These are phyloP conservation scores for Bos taurus DNA, from an alignment of 2,113 vertebrate genomes.

Conservation along the genomic window ARS-UCD2.0 NC_037336.1:85036501-85037000, in stretches of 20 bases:
- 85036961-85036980: not conserved
- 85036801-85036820: constrained; percentile 66
- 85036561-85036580: not conserved
- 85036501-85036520: too few species aligned
- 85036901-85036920: constrained; percentile 67
- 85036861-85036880: constrained; percentile 41
- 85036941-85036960: constrained; percentile 41
- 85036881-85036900: constrained; percentile 54
- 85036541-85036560: not conserved
- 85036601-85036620: not conserved
- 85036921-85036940: constrained; percentile 30
- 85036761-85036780: constrained; percentile 42
- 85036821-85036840: constrained; percentile 65
- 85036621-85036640: not conserved
- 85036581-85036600: not conserved
- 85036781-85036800: constrained; percentile 54
- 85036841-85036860: constrained; percentile 56
- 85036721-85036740: constrained; percentile 44
- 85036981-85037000: not conserved
- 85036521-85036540: not conserved
- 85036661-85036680: not conserved
- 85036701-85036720: constrained; percentile 9
- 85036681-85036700: constrained; percentile 30
- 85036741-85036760: constrained; percentile 53
- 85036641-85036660: not conserved